These are phyloP conservation scores for Aphelenchoides bicaudatus DNA, from an alignment of 2,888 invertebrate species.

Conservation along the genomic window DNA sequence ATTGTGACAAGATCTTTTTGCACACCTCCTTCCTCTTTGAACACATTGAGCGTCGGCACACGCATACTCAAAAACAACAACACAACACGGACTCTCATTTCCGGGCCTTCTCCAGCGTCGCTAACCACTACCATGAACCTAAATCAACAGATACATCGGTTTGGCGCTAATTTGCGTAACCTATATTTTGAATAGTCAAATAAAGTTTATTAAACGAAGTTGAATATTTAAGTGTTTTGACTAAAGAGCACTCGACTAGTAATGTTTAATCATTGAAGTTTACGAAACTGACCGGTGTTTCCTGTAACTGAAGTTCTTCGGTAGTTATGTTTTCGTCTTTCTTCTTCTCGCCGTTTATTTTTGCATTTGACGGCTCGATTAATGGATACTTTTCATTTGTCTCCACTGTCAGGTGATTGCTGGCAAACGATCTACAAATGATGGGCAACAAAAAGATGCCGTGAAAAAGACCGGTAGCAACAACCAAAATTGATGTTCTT, in stretches of 20 bases:
- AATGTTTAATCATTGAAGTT: not conserved
- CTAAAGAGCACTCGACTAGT: too few relatives aligned
- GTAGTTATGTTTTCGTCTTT: not conserved
- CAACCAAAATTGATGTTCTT: constrained; percentile 55
- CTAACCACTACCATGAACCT: not conserved
- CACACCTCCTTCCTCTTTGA: constrained; percentile 33
- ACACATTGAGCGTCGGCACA: constrained; percentile 37
- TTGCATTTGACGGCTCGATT: not conserved
- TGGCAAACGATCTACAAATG: constrained; percentile 45
- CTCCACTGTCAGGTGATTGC: constrained; percentile 4
- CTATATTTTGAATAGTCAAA: too few relatives aligned
- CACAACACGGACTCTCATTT: not conserved
- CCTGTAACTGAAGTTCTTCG: constrained; percentile 6
- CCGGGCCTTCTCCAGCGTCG: not conserved
- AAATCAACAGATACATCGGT: too few relatives aligned
- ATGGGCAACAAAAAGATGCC: constrained; percentile 57
- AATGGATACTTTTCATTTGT: not conserved
- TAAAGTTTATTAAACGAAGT: too few relatives aligned
- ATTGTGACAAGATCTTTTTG: constrained; percentile 34
- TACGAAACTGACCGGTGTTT: not conserved
- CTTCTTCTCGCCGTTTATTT: not conserved
- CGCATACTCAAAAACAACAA: constrained; percentile 13
- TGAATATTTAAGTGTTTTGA: too few relatives aligned
- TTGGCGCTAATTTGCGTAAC: too few relatives aligned
- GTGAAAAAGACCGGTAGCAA: constrained; percentile 57